Percentiles rank a stretch among this genome's conserved stretches.
phyloP scores from a whole-genome alignment of 2,888 invertebrate species.

The Acholoe squamosa region DNA sequence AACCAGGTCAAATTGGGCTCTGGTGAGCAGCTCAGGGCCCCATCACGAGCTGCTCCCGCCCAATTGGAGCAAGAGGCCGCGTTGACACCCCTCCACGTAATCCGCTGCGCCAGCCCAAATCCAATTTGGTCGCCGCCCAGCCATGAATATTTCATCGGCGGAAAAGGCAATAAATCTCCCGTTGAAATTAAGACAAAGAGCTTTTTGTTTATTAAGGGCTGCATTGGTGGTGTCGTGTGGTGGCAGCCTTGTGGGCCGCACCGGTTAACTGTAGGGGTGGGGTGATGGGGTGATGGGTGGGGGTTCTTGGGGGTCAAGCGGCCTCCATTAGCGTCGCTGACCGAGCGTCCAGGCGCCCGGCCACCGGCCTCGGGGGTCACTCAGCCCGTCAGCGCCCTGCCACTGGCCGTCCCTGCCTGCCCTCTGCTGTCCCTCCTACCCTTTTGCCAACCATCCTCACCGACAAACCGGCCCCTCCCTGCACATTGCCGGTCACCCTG shows the following conservation, averaged over 20 bases:
- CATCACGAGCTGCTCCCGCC: constrained; percentile 18
- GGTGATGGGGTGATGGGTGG: background rate
- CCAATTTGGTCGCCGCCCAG: background rate
- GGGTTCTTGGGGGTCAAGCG: background rate
- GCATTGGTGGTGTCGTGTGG: constrained; percentile 52
- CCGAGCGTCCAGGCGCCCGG: background rate
- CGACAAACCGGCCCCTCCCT: background rate
- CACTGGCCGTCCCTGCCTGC: background rate
- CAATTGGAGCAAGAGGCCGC: constrained; percentile 18
- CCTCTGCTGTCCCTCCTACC: background rate
- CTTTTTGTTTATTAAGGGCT: constrained; percentile 59
- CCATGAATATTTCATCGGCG: constrained; percentile 53
- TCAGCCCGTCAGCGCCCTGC: background rate
- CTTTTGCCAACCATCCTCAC: background rate
- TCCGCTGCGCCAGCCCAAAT: background rate
- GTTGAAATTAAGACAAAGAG: constrained; percentile 61
- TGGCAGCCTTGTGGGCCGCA: background rate
- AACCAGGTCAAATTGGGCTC: constrained; percentile 47
- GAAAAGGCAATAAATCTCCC: constrained; percentile 62
- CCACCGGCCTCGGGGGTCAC: background rate
- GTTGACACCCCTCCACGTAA: constrained; percentile 44
- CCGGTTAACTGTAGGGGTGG: background rate
- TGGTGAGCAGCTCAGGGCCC: background rate
- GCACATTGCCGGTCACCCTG: background rate
- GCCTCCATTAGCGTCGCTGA: background rate